Conservation (phyloP, 2,113 vertebrate genomes). For the Notechis scutatus region DNA sequence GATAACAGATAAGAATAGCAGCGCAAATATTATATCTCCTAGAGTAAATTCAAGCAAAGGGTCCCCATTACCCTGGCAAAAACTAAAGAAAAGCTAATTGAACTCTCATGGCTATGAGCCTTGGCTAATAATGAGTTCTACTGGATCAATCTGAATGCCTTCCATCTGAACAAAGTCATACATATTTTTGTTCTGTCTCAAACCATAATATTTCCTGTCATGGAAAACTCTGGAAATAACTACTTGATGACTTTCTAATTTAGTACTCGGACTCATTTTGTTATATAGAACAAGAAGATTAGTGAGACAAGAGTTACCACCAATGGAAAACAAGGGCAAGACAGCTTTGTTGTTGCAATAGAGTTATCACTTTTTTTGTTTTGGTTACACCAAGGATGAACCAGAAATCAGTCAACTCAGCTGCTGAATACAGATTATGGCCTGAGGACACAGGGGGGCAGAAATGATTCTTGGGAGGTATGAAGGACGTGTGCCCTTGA, state of each 20-base stretch:
- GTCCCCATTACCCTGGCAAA: background rate
- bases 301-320: background rate
- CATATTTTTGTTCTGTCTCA: background rate
- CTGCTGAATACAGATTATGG: background rate
- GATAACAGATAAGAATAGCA: background rate
- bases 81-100: background rate
- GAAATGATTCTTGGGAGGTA: background rate
- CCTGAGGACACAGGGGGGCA: background rate
- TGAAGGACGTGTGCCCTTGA: background rate
- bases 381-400: background rate
- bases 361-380: background rate
- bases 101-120: background rate
- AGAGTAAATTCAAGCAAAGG: background rate
- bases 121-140: background rate
- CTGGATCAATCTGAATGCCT: background rate
- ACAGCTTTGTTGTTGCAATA: background rate
- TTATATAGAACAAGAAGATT: background rate
- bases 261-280: background rate
- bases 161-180: background rate
- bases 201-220: background rate
- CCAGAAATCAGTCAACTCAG: background rate
- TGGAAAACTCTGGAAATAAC: background rate
- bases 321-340: background rate
- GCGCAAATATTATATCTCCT: background rate
- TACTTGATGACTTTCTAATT: background rate